Evolutionary conservation across 2,888 invertebrate species (phyloP).

Genomic region (Aphodius granarius): DNA sequence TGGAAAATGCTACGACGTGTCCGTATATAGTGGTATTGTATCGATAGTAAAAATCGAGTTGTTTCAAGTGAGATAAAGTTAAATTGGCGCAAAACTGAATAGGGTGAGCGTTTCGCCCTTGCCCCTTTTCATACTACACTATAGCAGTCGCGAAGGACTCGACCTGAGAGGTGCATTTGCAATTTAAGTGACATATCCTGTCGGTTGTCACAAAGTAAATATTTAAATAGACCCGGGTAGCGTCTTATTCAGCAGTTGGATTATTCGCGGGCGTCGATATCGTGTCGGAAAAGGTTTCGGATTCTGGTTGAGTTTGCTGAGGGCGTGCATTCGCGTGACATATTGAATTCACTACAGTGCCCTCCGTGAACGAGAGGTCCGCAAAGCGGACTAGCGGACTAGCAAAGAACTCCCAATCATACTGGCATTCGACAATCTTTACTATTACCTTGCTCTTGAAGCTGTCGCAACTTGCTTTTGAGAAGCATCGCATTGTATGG

Average conservation of each 20-base stretch:
- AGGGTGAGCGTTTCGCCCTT: constrained; percentile 7
- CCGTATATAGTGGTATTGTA: too few species aligned
- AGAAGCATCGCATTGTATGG: too few species aligned
- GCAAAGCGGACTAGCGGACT: background rate
- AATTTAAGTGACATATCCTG: constrained; percentile 21
- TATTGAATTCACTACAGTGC: background rate
- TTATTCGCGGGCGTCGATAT: constrained; percentile 7
- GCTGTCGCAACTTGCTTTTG: too few species aligned
- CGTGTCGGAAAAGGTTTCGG: background rate
- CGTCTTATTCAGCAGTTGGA: constrained; percentile 7
- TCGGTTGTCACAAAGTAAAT: constrained; percentile 21
- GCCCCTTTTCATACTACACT: constrained; percentile 12
- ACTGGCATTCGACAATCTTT: background rate
- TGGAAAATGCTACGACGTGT: too few species aligned
- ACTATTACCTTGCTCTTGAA: too few species aligned
- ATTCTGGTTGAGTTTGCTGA: background rate
- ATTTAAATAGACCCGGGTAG: constrained; percentile 17
- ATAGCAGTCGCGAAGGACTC: background rate
- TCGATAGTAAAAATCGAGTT: too few species aligned
- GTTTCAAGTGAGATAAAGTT: constrained; percentile 15
- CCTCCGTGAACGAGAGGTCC: background rate
- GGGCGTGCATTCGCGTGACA: background rate
- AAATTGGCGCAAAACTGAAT: constrained; percentile 24
- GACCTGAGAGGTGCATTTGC: constrained; percentile 20
- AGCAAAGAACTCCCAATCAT: background rate